phyloP scores from a whole-genome alignment of 2,113 vertebrate species.

The Onychostruthus taczanowskii region DNA sequence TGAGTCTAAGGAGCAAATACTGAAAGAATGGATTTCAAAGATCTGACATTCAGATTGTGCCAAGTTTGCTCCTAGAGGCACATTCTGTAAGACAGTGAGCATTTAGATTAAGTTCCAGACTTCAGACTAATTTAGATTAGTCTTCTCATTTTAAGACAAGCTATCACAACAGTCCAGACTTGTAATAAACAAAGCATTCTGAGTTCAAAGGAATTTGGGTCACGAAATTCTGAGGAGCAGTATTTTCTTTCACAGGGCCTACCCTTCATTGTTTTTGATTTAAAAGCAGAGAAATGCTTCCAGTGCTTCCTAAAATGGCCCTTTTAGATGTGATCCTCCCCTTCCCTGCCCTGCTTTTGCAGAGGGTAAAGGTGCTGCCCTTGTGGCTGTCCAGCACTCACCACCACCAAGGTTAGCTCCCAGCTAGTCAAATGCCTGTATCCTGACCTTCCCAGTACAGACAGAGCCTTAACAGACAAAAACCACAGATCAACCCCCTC shows the following conservation, averaged over 20 bases:
- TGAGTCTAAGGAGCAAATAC: not conserved
- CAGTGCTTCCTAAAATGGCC: not conserved
- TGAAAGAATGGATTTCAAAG: not conserved
- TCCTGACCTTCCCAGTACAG: not conserved
- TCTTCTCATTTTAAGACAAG: not conserved
- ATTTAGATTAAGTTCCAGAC: not conserved
- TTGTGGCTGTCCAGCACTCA: not conserved
- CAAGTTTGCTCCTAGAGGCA: not conserved
- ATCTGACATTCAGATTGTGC: not conserved
- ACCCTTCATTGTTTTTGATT: not conserved
- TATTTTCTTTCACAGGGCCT: not conserved
- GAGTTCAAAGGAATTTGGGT: constrained; percentile 8
- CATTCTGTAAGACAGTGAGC: not conserved
- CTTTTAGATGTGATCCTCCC: constrained; percentile 5
- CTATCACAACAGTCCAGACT: not conserved
- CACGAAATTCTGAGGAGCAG: not conserved
- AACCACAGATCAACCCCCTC: not conserved
- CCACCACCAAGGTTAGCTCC: not conserved
- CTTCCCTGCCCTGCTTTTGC: constrained; percentile 11
- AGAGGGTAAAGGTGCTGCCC: not conserved
- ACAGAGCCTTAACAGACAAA: not conserved
- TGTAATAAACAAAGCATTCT: not conserved
- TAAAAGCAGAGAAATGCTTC: not conserved
- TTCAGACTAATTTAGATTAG: not conserved
- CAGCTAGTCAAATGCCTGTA: not conserved